Conservation (phyloP, 2,113 vertebrate species). For the Sapajus apella region DNA sequence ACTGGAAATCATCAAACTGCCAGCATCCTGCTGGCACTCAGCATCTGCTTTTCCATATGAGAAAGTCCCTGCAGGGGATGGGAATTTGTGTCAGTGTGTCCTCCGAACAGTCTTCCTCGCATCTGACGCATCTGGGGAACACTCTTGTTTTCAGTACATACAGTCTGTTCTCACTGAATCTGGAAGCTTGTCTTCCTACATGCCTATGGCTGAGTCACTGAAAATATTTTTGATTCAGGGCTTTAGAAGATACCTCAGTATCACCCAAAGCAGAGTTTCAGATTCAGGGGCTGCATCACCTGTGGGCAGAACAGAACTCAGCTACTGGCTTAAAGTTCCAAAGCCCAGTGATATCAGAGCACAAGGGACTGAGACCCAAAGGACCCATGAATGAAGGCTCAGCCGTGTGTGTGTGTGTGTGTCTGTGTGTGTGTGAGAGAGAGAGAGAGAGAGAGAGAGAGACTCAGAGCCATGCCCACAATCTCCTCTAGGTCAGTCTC, state of each 20-base stretch:
- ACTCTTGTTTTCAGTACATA: background rate
- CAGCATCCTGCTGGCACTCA: background rate
- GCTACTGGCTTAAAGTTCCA: background rate
- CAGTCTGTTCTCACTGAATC: background rate
- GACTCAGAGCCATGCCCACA: background rate
- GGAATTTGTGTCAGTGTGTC: background rate
- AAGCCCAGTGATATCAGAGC: background rate
- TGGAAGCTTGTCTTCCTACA: background rate
- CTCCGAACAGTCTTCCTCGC: background rate
- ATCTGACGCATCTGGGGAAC: accelerated
- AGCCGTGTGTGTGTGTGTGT: background rate
- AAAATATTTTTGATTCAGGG: background rate
- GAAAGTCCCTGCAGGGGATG: constrained; percentile 43
- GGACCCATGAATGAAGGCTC: background rate
- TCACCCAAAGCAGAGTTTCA: background rate
- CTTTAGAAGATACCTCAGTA: background rate
- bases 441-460: no score
- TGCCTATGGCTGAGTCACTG: background rate
- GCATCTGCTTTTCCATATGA: constrained; percentile 60
- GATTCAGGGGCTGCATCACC: background rate
- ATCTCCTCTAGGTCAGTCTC: background rate
- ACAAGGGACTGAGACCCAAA: background rate
- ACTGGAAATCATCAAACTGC: background rate
- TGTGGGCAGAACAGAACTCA: background rate
- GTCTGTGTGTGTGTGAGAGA: background rate